Base-by-base conservation (phyloP, 2,888 invertebrate genomes). In the Pyrocoelia pectoralis region DNA sequence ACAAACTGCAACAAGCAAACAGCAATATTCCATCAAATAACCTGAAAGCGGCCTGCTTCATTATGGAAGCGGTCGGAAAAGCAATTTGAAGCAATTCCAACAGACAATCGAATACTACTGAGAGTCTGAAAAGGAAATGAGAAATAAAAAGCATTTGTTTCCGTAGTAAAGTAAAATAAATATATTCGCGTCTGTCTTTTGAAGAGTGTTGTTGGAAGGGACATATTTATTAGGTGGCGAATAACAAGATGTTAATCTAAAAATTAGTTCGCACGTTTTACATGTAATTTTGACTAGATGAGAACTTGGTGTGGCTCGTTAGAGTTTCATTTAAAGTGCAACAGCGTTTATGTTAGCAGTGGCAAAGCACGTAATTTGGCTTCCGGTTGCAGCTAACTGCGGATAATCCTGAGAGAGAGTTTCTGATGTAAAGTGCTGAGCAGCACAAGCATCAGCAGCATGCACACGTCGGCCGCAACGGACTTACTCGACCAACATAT, bases 1-100 rank as follows among this genome's bases (percentile, higher is more conserved):
- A 56, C 61, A 60, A 61, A 61, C 46, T 65, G 67, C 63, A 70
- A 72, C 69, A 71, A 70, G 67, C 68, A 69, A 72, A 72, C 69
- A 67, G 67, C 83, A 84, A 75, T 84, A 85, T 61, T 84, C 84
- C 12, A 83, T 75, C 68, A 83, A 83, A 40, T 77, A 83, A 17
- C 83, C 78, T 63, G 73, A 68, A 68, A 73, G 73, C 68, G 70
- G 67, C 68, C 72, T 70, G 76, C 75, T 77, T 79, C 77, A 78
- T 79, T 79, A 79, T 77, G 76, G 76, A 77, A 76, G 72, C 77
- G 74, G 74, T 76, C 74, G 75, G 75, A 76, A 77, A 78, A 75
- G 76, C 77, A 78, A 78, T 78, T 78, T 78, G 76, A 78, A 77
- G 77, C 79, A 78, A 79, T 79, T 79, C 74, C 76, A 75, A 74